Evolutionary conservation across 2,888 invertebrate species (phyloP).

Genomic region (Ecliptopera silaceata): DNA sequence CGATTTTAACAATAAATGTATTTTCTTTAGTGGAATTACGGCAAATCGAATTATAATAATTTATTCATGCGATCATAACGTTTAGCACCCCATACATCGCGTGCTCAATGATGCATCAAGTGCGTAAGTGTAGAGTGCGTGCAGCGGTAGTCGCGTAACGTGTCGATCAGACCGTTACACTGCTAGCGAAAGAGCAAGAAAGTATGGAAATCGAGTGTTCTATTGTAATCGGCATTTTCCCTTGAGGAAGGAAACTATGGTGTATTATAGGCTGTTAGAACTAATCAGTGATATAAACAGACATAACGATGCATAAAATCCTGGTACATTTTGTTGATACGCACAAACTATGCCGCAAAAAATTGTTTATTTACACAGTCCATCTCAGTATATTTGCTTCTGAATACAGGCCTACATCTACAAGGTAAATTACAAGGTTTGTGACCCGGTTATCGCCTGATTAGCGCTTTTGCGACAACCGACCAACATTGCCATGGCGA

Average conservation of each 20-base stretch:
- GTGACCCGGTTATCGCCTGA: conserved; percentile 38
- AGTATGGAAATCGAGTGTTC: conserved; percentile 43
- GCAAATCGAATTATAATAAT: conserved; percentile 10
- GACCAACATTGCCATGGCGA: conserved; percentile 21
- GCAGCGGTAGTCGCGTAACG: conserved; percentile 37
- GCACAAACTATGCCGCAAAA: too few species aligned
- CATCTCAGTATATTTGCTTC: too few species aligned
- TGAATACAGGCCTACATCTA: not conserved
- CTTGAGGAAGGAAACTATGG: conserved; percentile 27
- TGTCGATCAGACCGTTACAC: conserved; percentile 21
- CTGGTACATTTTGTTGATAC: too few species aligned
- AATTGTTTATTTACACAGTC: too few species aligned
- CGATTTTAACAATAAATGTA: too few species aligned
- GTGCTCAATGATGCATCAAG: conserved; percentile 29
- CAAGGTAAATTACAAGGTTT: not conserved
- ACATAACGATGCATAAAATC: too few species aligned
- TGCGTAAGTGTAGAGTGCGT: conserved; percentile 22
- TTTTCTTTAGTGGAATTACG: too few species aligned
- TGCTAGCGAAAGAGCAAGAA: conserved; percentile 36
- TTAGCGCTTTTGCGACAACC: conserved; percentile 45
- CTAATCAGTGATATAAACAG: not conserved
- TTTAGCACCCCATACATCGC: conserved; percentile 33
- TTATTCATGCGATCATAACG: conserved; percentile 11
- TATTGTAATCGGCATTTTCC: conserved; percentile 44
- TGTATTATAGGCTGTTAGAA: not conserved